Percentiles rank a stretch among this genome's conserved stretches.
Evolutionary conservation across 2,797 vertebrate species (phyloP).

Genomic region (Sebastes jordani): DNA sequence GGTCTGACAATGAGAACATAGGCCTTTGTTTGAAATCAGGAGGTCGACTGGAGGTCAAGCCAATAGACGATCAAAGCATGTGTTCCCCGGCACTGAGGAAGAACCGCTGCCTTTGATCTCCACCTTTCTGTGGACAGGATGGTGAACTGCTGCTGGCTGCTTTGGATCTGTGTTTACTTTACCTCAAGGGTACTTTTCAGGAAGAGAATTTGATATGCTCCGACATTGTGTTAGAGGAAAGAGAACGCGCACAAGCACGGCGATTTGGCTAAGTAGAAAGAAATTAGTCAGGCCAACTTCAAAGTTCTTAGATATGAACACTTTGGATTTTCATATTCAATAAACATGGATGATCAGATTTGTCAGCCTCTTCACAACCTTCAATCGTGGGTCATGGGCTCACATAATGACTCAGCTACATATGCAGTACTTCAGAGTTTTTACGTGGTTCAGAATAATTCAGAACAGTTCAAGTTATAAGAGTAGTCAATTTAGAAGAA

Average conservation of each 20-base stretch:
- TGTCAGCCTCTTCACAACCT: neutral
- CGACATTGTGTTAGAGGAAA: conserved; percentile 2
- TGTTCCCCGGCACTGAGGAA: conserved; percentile 68
- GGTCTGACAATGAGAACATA: conserved; percentile 72
- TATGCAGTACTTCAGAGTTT: neutral
- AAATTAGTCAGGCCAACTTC: conserved; percentile 1
- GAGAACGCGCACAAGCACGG: neutral
- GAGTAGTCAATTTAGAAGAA: neutral
- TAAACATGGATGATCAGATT: neutral
- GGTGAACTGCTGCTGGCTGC: conserved; percentile 61
- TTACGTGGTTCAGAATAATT: neutral
- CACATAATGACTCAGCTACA: neutral
- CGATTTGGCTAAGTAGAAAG: conserved; percentile 5
- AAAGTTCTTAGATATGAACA: neutral
- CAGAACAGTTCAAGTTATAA: neutral
- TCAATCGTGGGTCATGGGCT: neutral
- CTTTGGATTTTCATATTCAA: neutral
- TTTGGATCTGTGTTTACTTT: conserved; percentile 75
- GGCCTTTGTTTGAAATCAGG: conserved; percentile 70
- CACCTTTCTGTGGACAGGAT: conserved; percentile 73
- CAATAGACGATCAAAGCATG: conserved; percentile 79
- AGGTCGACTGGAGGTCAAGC: conserved; percentile 77
- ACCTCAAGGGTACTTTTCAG: conserved; percentile 64
- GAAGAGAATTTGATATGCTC: conserved; percentile 31
- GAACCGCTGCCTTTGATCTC: conserved; percentile 75